Evolutionary conservation across 2,797 vertebrate species (phyloP).

Genomic region (Takifugu ocellatus): DNA sequence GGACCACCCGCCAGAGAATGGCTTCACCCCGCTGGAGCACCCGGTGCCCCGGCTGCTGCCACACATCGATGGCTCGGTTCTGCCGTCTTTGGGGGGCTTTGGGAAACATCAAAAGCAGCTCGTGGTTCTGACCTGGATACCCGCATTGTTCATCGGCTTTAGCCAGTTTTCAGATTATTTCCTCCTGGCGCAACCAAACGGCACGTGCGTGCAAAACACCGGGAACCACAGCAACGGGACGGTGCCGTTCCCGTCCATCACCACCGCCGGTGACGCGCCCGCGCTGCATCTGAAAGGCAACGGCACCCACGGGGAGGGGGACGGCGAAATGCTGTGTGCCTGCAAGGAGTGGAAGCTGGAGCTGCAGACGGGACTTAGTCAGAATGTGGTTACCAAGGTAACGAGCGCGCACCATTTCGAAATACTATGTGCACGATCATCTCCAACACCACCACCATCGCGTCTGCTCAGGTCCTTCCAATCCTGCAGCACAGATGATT

Average conservation of each 20-base stretch:
- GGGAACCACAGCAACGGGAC: constrained; percentile 65
- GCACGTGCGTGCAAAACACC: constrained; percentile 79
- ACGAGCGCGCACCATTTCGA: constrained; percentile 45
- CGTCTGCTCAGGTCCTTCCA: constrained; percentile 3
- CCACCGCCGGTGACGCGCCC: constrained; percentile 18
- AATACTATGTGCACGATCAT: constrained; percentile 12
- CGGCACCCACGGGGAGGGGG: constrained; percentile 45
- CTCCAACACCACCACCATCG: constrained; percentile 17
- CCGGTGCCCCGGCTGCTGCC: constrained; percentile 75
- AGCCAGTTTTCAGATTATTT: constrained; percentile 97
- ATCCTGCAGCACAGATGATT: constrained; percentile 23
- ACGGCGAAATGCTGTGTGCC: constrained; percentile 71
- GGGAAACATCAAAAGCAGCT: constrained; percentile 87
- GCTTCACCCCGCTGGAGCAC: constrained; percentile 70
- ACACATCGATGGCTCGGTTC: constrained; percentile 87
- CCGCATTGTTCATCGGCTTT: constrained; percentile 92
- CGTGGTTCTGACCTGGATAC: constrained; percentile 94
- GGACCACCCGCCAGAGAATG: constrained; percentile 75
- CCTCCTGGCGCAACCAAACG: constrained; percentile 86
- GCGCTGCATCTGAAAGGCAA: constrained; percentile 39
- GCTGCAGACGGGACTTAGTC: constrained; percentile 87
- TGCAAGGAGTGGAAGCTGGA: constrained; percentile 86
- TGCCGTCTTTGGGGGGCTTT: constrained; percentile 90
- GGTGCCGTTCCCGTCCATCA: constrained; percentile 25
- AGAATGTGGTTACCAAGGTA: constrained; percentile 98